Conservation (phyloP, 92 coral and sea anemone species). For the Diadumene lineata region DNA sequence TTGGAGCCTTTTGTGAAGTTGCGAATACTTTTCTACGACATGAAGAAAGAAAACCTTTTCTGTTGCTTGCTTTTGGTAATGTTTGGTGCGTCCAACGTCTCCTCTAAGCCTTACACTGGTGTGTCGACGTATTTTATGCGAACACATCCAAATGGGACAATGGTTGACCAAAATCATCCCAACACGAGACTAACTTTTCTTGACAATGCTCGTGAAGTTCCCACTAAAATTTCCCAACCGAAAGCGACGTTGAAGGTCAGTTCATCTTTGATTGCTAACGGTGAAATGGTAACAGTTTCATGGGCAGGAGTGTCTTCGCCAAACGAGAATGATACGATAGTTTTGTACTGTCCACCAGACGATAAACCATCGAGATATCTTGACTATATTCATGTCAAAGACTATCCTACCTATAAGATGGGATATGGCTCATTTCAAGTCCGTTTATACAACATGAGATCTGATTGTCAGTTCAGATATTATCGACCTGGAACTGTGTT, state of each 20-base stretch:
- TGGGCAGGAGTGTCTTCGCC: conserved; percentile 75
- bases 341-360: conserved; percentile 75
- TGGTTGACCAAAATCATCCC: conserved; percentile 51
- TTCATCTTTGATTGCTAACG: conserved; percentile 68
- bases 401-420: conserved; percentile 53
- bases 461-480: conserved; percentile 82
- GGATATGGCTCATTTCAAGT: conserved; percentile 66
- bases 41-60: no score
- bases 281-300: conserved; percentile 69
- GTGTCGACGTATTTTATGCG: conserved; percentile 66
- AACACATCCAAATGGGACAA: conserved; percentile 44
- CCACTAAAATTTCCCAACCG: conserved; percentile 26
- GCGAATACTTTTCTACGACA: neutral
- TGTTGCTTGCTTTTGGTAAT: neutral
- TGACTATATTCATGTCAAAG: conserved; percentile 71
- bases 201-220: conserved; percentile 1
- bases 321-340: conserved; percentile 53
- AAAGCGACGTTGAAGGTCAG: conserved; percentile 29
- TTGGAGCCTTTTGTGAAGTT: no score
- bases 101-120: conserved; percentile 34
- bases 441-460: conserved; percentile 65
- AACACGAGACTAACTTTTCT: conserved; percentile 33
- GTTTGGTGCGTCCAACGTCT: neutral
- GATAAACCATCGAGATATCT: conserved; percentile 64
- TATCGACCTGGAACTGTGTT: conserved; percentile 52